Base-by-base conservation (phyloP, 1,140 invertebrate genomes). In the Cyrtorhinus lividipennis region DNA sequence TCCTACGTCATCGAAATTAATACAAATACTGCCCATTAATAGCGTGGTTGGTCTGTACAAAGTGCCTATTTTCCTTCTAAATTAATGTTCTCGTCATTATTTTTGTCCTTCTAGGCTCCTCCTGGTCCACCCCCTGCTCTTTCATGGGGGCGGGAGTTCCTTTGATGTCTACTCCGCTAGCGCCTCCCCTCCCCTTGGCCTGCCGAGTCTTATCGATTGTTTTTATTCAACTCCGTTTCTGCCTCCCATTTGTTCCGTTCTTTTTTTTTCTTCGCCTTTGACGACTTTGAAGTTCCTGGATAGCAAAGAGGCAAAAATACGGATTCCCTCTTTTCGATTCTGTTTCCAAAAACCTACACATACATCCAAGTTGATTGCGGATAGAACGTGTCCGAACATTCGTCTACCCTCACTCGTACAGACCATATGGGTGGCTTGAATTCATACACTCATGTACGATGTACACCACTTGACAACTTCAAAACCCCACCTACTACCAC, bases 141-240 rank as follows among this genome's bases (percentile, higher is more conserved):
- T n/a, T n/a, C n/a, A n/a, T n/a, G n/a, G n/a, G 48, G 8, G 48
- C 12, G 20, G 48, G 20, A 20, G 48, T 53, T 22, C 48, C 48
- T 53, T 53, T 53, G 48, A 53, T 53, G 48, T 53, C 48, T 15
- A 20, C 48, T 53, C 20, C n/a, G n/a, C n/a, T n/a, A n/a, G n/a
- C n/a, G n/a, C n/a, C n/a, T n/a, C 10, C 20, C 12, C 48, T 53
- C 20, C 48, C 48, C 20, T 53, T 20, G 10, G 10, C 10, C 48
- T 22, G 10, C 48, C 20, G 5, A 12, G 48, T 5, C 48, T 53
- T 53, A 53, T 53, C 48, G 48, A 53, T 53, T 53, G 10, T 53
- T 53, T 53, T 53, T 53, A 53, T 53, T 53, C 48, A 12, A 10
- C 48, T 53, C 5, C 20, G 10, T 53, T 20, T 53, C 48, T 53